Conservation (phyloP, 1,140 invertebrate species). For the Monomorium pharaonis region DNA sequence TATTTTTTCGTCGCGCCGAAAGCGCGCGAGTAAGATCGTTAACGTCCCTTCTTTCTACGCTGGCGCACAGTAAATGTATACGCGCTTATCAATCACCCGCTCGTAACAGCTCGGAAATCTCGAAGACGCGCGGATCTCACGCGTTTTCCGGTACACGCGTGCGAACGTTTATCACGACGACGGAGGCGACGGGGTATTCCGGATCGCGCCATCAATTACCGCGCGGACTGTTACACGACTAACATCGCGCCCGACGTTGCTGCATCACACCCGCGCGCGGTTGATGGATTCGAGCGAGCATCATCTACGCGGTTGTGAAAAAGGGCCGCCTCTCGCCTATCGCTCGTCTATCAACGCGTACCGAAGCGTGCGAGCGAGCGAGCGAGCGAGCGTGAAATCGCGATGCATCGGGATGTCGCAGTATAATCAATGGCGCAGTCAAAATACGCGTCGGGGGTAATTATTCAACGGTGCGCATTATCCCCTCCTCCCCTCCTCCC, state of each 20-base stretch:
- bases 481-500: not conserved
- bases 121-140: not conserved
- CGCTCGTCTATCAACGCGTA: constrained; percentile 56
- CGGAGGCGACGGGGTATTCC: constrained; percentile 43
- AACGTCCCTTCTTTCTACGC: not conserved
- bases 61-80: not conserved
- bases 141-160: constrained; percentile 48
- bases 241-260: not conserved
- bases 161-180: constrained; percentile 49
- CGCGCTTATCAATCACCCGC: constrained; percentile 1
- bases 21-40: not conserved
- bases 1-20: not conserved
- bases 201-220: constrained; percentile 66
- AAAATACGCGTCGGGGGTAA: not conserved
- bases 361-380: constrained; percentile 32
- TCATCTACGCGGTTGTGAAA: constrained; percentile 35
- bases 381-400: constrained; percentile 61
- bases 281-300: constrained; percentile 40
- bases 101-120: not conserved
- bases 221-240: constrained; percentile 47
- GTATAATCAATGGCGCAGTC: constrained; percentile 19
- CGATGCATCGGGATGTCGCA: constrained; percentile 21
- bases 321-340: constrained; percentile 47
- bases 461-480: constrained; percentile 26
- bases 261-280: not conserved